phyloP scores from a whole-genome alignment of 2,888 invertebrate genomes.

The Cosmopolites sordidus region DNA sequence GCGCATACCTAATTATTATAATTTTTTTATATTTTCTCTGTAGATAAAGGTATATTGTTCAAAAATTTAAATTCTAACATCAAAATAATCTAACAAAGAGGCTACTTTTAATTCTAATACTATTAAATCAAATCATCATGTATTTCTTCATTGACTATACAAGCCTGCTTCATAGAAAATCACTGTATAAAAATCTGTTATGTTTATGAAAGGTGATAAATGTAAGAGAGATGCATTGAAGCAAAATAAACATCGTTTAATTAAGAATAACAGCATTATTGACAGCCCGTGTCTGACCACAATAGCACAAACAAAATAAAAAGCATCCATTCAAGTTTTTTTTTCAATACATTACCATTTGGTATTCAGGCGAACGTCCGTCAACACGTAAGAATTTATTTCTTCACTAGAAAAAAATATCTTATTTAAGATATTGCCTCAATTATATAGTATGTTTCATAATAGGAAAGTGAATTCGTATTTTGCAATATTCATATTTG shows the following conservation, averaged over 20 bases:
- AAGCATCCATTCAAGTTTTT: conserved; percentile 6
- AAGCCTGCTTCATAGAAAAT: background rate
- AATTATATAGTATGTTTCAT: no score
- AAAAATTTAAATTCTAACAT: no score
- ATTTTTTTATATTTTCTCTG: no score
- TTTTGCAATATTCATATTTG: no score
- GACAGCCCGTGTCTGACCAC: conserved; percentile 12
- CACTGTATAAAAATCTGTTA: conserved; percentile 10
- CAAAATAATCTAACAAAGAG: background rate
- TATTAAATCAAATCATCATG: background rate
- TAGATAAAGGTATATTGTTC: no score
- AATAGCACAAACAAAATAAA: conserved; percentile 20
- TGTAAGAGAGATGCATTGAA: conserved; percentile 14
- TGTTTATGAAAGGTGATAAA: conserved; percentile 10
- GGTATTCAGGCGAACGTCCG: background rate
- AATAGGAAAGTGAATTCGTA: no score
- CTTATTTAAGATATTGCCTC: no score
- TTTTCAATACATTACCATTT: background rate
- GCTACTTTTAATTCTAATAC: background rate
- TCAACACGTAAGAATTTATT: no score
- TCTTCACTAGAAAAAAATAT: no score
- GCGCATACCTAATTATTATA: no score
- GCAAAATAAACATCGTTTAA: conserved; percentile 19
- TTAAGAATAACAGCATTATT: conserved; percentile 19
- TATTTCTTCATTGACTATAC: background rate